A percentile compares a stretch with the other conserved stretches of the same genome.
These are phyloP conservation scores for Pogoniulus pusillus DNA, from an alignment of 2,797 vertebrate species.

Conservation along the genomic window DNA sequence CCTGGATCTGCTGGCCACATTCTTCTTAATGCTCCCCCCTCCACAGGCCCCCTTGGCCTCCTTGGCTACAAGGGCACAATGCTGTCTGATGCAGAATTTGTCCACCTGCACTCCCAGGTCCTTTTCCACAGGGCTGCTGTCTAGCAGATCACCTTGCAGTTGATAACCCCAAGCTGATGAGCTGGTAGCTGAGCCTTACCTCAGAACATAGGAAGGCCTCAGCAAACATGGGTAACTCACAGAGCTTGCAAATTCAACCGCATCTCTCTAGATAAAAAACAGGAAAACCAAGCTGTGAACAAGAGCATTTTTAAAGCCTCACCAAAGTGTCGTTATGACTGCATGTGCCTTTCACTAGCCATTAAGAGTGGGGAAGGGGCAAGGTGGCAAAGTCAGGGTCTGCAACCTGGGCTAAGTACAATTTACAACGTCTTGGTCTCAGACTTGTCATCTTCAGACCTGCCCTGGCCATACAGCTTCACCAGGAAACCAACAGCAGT, in stretches of 20 bases:
- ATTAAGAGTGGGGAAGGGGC: neutral
- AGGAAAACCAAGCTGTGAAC: slow-evolving; percentile 1
- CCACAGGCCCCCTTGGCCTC: too few relatives aligned
- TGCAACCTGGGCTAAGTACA: neutral
- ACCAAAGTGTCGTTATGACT: neutral
- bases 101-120: too few relatives aligned
- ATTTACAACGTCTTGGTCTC: neutral
- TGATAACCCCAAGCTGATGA: neutral
- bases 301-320: neutral
- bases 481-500: neutral
- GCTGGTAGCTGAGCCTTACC: slow-evolving; percentile 74
- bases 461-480: neutral
- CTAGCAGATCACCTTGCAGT: neutral
- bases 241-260: slow-evolving; percentile 85
- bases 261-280: slow-evolving; percentile 84
- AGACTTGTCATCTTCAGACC: neutral
- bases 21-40: too few relatives aligned
- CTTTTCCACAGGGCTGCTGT: too few relatives aligned
- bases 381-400: neutral
- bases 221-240: slow-evolving; percentile 92
- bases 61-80: too few relatives aligned
- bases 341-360: neutral
- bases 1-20: too few relatives aligned
- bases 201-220: slow-evolving; percentile 93
- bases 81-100: too few relatives aligned